phyloP scores from a whole-genome alignment of 1,140 invertebrate species.

The Papilio polytes region DNA sequence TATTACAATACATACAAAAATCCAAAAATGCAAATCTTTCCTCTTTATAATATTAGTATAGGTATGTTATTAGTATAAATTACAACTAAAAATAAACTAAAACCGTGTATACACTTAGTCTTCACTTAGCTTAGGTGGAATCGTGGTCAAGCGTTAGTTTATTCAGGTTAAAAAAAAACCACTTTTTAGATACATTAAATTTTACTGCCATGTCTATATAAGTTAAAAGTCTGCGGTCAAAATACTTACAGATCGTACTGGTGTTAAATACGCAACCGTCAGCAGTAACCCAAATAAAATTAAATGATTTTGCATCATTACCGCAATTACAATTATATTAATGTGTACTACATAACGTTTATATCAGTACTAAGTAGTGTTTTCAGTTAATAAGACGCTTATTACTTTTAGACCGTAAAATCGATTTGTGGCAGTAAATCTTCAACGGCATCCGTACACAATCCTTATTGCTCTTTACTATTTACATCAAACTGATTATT shows the following conservation, averaged over 20 bases:
- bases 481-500: conserved; percentile 34
- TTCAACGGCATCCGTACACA: conserved; percentile 35
- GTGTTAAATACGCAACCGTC: neutral
- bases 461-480: conserved; percentile 36
- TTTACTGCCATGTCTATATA: too few species aligned
- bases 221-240: too few species aligned
- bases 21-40: too few species aligned
- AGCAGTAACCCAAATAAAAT: conserved; percentile 14
- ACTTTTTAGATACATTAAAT: too few species aligned
- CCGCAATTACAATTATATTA: neutral
- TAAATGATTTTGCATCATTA: neutral
- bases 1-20: too few species aligned
- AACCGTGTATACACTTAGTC: too few species aligned
- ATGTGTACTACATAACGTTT: conserved; percentile 20
- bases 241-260: conserved; percentile 21
- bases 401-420: conserved; percentile 41
- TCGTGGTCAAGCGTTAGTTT: too few species aligned
- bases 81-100: too few species aligned
- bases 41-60: too few species aligned
- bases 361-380: conserved; percentile 3
- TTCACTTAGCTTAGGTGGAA: too few species aligned
- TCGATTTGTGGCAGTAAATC: conserved; percentile 41
- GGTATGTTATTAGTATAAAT: too few species aligned
- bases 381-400: conserved; percentile 24
- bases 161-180: too few species aligned